Conservation (phyloP, 2,797 vertebrate species). For the Chelmon rostratus region DNA sequence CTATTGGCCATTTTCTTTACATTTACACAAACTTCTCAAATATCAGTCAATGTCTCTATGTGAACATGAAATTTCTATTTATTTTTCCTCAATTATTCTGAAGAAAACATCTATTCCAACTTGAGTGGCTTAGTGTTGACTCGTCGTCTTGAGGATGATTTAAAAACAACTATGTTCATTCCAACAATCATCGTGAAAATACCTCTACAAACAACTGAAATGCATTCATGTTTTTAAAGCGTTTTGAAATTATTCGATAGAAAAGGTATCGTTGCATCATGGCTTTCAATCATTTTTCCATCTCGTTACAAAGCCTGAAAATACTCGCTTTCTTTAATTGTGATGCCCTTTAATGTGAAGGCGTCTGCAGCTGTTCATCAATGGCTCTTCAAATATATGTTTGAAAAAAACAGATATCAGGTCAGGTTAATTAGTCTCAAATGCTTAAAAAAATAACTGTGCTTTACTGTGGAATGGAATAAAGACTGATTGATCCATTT, state of each 20-base stretch:
- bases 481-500: conserved; percentile 17
- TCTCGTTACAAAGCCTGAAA: conserved; percentile 48
- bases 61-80: conserved; percentile 1
- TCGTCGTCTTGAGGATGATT: conserved; percentile 3
- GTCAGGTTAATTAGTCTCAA: conserved; percentile 20
- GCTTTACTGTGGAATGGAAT: conserved; percentile 35
- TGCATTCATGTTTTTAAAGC: conserved; percentile 20
- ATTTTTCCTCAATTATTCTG: not conserved
- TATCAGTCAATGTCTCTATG: not conserved
- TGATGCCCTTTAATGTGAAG: conserved; percentile 10
- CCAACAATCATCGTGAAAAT: conserved; percentile 37
- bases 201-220: conserved; percentile 40
- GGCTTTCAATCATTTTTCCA: conserved; percentile 18
- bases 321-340: conserved; percentile 33
- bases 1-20: conserved; percentile 25
- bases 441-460: conserved; percentile 36
- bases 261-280: conserved; percentile 43
- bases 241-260: conserved; percentile 56
- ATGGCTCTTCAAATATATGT: conserved; percentile 25
- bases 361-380: conserved; percentile 40
- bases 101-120: conserved; percentile 4
- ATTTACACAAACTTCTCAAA: conserved; percentile 48
- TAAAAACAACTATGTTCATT: conserved; percentile 33
- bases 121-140: not conserved
- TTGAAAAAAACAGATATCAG: conserved; percentile 46